Conservation (phyloP, 2,888 invertebrate species). For the Sinotaia quadrata region DNA sequence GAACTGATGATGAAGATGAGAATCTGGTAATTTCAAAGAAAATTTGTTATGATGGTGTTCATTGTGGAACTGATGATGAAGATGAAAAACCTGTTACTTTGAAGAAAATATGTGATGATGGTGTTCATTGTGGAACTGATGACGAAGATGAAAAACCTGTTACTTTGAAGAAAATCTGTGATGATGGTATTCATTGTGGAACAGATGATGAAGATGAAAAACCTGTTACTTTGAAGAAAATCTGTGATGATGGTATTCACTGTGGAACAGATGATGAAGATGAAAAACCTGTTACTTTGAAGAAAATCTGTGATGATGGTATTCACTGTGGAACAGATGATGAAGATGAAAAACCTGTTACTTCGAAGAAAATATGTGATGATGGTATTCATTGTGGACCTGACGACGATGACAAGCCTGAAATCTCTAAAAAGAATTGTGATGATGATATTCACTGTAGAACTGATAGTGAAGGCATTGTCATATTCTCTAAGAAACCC, state of each 20-base stretch:
- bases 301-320: conserved; percentile 33
- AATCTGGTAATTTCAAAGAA: neutral
- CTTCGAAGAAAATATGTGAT: conserved; percentile 26
- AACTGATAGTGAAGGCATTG: conserved; percentile 42
- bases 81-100: neutral
- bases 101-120: conserved; percentile 31
- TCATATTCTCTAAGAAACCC: conserved; percentile 19
- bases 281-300: conserved; percentile 19
- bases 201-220: conserved; percentile 24
- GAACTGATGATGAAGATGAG: conserved; percentile 36
- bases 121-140: conserved; percentile 41
- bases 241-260: conserved; percentile 44
- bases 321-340: conserved; percentile 39
- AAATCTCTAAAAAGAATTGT: conserved; percentile 35
- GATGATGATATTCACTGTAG: conserved; percentile 51
- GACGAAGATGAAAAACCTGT: conserved; percentile 8
- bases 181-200: conserved; percentile 39
- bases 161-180: conserved; percentile 14
- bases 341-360: conserved; percentile 28
- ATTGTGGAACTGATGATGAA: conserved; percentile 22
- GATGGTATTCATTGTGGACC: conserved; percentile 48
- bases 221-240: conserved; percentile 16
- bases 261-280: conserved; percentile 46
- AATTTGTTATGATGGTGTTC: conserved; percentile 12
- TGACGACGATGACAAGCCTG: conserved; percentile 21